These are phyloP conservation scores for Amaurobius ferox DNA, from an alignment of 2,888 invertebrate genomes.

Conservation along the genomic window DNA sequence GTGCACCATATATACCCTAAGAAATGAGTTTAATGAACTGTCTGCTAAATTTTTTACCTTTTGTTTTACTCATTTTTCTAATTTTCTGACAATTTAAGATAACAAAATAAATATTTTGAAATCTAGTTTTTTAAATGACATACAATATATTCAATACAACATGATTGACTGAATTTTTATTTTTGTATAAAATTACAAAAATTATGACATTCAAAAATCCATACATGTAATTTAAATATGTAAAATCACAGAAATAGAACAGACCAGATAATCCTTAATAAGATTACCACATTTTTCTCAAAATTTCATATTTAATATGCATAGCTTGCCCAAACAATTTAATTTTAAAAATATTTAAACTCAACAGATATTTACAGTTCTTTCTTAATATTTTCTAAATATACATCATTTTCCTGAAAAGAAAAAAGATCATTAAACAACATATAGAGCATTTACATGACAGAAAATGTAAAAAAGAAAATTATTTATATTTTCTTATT, in stretches of 20 bases:
- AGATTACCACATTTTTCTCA: not conserved
- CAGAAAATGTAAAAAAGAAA: too few relatives aligned
- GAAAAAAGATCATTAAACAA: not conserved
- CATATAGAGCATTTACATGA: too few relatives aligned
- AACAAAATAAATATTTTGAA: too few relatives aligned
- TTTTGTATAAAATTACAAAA: conserved; percentile 14
- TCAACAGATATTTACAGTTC: not conserved
- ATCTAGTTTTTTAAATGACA: too few relatives aligned
- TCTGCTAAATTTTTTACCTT: too few relatives aligned
- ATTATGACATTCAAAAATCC: conserved; percentile 4
- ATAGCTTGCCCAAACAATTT: not conserved
- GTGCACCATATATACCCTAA: too few relatives aligned
- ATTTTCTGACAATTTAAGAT: too few relatives aligned
- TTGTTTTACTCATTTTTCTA: too few relatives aligned
- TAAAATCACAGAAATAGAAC: conserved; percentile 10
- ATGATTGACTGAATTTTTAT: not conserved
- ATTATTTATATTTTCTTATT: too few relatives aligned
- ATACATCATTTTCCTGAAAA: not conserved
- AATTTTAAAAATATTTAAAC: conserved; percentile 7
- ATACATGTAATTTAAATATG: conserved; percentile 9
- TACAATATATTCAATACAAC: too few relatives aligned
- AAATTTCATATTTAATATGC: not conserved
- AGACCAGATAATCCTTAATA: not conserved
- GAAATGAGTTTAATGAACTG: too few relatives aligned
- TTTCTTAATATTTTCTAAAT: not conserved